A percentile compares a stretch with the other conserved stretches of the same genome.
Conservation (phyloP, 1,140 invertebrate species). For the Sycophila sp. region DNA sequence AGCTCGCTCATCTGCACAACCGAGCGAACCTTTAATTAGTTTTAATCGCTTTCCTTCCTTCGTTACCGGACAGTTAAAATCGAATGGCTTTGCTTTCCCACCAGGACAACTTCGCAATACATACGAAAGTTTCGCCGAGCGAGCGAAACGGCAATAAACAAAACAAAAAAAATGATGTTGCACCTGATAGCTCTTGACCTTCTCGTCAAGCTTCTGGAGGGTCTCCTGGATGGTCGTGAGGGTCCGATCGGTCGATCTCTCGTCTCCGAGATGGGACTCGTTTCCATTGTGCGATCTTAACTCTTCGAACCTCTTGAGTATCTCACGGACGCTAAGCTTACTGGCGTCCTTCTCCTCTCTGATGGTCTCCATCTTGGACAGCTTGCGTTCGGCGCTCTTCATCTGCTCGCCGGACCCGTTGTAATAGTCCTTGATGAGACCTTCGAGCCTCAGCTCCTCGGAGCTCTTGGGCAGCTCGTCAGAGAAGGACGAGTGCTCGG, state of each 20-base stretch:
- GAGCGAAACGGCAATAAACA: no score
- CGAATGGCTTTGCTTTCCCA: no score
- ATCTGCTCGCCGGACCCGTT: background rate
- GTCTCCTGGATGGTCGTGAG: slow-evolving; percentile 64
- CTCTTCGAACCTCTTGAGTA: slow-evolving; percentile 82
- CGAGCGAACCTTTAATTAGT: no score
- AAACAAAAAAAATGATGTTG: no score
- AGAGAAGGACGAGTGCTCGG: background rate
- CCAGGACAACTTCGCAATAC: no score
- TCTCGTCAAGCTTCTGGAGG: slow-evolving; percentile 64
- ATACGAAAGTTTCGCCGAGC: no score
- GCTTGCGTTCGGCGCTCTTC: slow-evolving; percentile 10
- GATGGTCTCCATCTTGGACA: slow-evolving; percentile 20
- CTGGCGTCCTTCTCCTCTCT: slow-evolving; percentile 75
- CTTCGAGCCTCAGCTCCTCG: slow-evolving; percentile 49
- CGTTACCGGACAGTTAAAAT: no score
- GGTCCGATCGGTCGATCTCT: slow-evolving; percentile 62
- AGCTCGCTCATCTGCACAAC: no score
- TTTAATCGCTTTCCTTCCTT: no score
- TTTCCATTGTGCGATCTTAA: slow-evolving; percentile 67
- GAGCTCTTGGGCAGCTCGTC: slow-evolving; percentile 7
- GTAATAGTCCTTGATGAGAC: slow-evolving; percentile 59
- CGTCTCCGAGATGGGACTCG: slow-evolving; percentile 48
- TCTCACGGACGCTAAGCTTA: slow-evolving; percentile 83
- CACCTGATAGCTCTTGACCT: slow-evolving; percentile 65